phyloP scores from a whole-genome alignment of 2,797 vertebrate genomes.

The Sebastes trivittatus region DNA sequence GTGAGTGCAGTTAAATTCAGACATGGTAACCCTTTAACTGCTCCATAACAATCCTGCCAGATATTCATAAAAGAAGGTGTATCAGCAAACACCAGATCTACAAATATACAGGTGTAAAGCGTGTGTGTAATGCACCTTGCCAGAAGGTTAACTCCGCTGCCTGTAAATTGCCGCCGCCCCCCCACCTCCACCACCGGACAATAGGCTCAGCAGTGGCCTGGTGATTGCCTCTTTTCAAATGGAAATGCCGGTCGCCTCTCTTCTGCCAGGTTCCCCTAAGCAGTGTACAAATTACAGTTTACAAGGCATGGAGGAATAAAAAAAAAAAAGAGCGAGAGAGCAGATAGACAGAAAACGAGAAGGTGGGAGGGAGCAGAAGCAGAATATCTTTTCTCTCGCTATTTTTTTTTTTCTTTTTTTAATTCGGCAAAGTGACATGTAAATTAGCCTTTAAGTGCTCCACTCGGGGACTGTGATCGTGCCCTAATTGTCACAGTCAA shows the following conservation, averaged over 20 bases:
- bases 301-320: conserved; percentile 90
- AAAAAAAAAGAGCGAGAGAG: conserved; percentile 41
- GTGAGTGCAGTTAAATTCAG: background rate
- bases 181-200: conserved; percentile 86
- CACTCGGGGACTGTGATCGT: conserved; percentile 94
- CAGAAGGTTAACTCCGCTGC: conserved; percentile 75
- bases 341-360: conserved; percentile 41
- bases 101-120: conserved; percentile 27
- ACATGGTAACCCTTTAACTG: background rate
- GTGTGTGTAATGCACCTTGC: conserved; percentile 58
- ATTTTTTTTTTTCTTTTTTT: conserved; percentile 79
- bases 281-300: conserved; percentile 99
- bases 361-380: conserved; percentile 65
- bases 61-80: conserved; percentile 3
- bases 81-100: conserved; percentile 55
- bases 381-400: conserved; percentile 88
- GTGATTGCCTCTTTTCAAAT: conserved; percentile 99
- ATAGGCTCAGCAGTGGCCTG: conserved; percentile 97
- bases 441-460: conserved; percentile 99
- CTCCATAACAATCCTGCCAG: background rate
- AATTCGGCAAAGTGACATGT: conserved; percentile 98
- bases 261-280: conserved; percentile 93
- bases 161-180: conserved; percentile 62
- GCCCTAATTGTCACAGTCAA: conserved; percentile 99
- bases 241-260: conserved; percentile 92